Conservation (phyloP, 2,888 invertebrate genomes). For the Nymphalis c-album region DNA sequence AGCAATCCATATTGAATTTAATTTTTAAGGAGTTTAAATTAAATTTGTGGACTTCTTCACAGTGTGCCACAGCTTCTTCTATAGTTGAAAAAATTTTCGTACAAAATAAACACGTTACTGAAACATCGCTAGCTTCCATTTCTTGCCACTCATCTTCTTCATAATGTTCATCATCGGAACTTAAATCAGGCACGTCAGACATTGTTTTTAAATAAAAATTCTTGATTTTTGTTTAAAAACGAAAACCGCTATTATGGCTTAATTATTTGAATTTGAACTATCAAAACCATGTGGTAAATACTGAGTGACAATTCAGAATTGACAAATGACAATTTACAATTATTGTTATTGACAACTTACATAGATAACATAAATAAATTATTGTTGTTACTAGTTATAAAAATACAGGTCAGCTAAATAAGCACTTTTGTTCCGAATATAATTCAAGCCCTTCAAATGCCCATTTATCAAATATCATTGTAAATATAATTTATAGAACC, state of each 20-base stretch:
- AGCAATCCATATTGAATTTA: slow-evolving; percentile 89
- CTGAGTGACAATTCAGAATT: slow-evolving; percentile 25
- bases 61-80: slow-evolving; percentile 85
- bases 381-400: neutral
- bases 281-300: slow-evolving; percentile 48
- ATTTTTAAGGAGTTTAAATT: slow-evolving; percentile 83
- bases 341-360: slow-evolving; percentile 18
- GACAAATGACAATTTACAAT: slow-evolving; percentile 7
- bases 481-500: neutral
- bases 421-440: too few species aligned
- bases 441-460: too few species aligned
- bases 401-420: too few species aligned
- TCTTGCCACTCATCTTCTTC: slow-evolving; percentile 78
- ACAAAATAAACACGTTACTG: slow-evolving; percentile 88
- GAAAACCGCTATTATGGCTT: slow-evolving; percentile 14
- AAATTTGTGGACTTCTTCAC: slow-evolving; percentile 84
- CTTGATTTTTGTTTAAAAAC: slow-evolving; percentile 27
- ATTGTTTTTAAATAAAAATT: slow-evolving; percentile 43
- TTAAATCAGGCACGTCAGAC: slow-evolving; percentile 76
- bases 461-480: neutral
- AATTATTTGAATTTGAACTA: slow-evolving; percentile 10
- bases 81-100: slow-evolving; percentile 81
- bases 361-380: neutral
- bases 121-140: slow-evolving; percentile 68
- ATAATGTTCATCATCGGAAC: slow-evolving; percentile 75